Evolutionary conservation across 2,113 vertebrate genomes (phyloP).

Genomic region (Paraplagusia blochii): DNA sequence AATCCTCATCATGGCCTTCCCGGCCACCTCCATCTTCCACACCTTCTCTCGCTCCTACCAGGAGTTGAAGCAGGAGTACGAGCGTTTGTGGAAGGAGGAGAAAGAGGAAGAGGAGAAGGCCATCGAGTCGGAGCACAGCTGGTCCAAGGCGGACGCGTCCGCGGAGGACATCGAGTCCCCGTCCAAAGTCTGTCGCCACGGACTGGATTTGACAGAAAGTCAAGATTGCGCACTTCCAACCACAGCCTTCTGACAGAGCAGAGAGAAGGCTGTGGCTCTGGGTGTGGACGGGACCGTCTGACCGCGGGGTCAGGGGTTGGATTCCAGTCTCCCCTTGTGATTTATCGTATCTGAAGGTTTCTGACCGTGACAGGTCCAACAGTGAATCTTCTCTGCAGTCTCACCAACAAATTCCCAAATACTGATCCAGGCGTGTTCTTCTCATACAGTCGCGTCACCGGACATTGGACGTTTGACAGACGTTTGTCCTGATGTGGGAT

Average conservation of each 20-base stretch:
- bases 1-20: conserved; percentile 97
- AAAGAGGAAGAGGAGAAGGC: conserved; percentile 41
- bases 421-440: no score
- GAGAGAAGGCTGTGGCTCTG: neutral
- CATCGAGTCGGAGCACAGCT: conserved; percentile 20
- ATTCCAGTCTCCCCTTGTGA: no score
- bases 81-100: conserved; percentile 77
- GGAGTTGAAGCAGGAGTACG: conserved; percentile 85
- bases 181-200: neutral
- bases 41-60: conserved; percentile 93
- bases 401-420: no score
- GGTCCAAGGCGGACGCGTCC: neutral
- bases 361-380: no score
- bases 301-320: no score
- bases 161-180: conserved; percentile 1
- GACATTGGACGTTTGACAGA: no score
- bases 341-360: no score
- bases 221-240: conserved; percentile 20
- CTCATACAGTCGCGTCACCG: no score
- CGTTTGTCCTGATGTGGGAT: no score
- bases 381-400: no score
- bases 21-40: conserved; percentile 95
- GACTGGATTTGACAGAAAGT: neutral
- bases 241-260: conserved; percentile 37
- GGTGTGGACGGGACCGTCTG: no score